phyloP scores from a whole-genome alignment of 2,113 vertebrate genomes.

The Silurus asotus region DNA sequence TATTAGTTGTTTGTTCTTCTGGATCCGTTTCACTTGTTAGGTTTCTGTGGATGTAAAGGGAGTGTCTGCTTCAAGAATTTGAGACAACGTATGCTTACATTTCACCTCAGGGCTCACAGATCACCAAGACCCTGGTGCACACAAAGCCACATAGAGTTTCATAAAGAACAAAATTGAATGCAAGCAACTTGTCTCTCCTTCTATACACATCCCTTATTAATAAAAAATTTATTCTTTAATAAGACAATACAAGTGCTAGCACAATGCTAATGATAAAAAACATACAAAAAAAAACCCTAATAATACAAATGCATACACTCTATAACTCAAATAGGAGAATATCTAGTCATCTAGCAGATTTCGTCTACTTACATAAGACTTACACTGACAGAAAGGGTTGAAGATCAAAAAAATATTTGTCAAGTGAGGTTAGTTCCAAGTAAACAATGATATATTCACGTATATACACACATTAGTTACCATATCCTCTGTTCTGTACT shows the following conservation, averaged over 20 bases:
- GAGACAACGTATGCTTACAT: constrained; percentile 34
- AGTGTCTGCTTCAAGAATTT: constrained; percentile 24
- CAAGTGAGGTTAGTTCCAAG: neutral
- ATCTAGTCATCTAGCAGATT: neutral
- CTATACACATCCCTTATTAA: neutral
- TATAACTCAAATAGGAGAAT: neutral
- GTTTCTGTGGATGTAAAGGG: constrained; percentile 23
- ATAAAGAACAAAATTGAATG: neutral
- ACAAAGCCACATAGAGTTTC: constrained; percentile 7
- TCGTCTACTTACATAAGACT: neutral
- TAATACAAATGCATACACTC: neutral
- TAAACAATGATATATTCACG: neutral
- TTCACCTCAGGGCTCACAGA: constrained; percentile 44
- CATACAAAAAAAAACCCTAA: neutral
- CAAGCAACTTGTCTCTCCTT: neutral
- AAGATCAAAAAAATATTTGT: neutral
- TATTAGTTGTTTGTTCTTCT: neutral
- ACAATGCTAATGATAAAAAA: neutral
- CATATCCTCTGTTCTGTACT: neutral
- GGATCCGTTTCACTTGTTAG: constrained; percentile 27
- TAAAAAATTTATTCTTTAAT: neutral
- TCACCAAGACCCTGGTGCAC: constrained; percentile 17
- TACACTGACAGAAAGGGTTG: neutral
- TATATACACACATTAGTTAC: neutral
- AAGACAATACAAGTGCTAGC: neutral